Evolutionary conservation across 2,888 invertebrate genomes (phyloP), one percentile per base, ranked within the genome.

Genomic region (Myopa tessellatipennis): DNA sequence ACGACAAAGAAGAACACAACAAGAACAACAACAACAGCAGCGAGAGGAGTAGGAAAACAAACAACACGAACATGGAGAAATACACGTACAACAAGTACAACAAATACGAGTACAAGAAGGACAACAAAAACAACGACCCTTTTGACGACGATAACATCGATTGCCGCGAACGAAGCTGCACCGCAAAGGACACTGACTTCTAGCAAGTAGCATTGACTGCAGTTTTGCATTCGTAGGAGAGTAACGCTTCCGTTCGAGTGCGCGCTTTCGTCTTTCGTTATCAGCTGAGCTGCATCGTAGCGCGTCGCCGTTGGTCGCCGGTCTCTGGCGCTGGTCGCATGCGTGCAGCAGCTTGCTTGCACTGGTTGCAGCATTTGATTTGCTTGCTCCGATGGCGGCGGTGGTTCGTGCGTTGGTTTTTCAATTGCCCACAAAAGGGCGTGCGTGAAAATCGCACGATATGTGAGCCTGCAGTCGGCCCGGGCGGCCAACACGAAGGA

Each of bases 361-460:
- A 7, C 36, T n/a, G 40, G 10, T n/a, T 45, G 61, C 40, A 61
- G 10, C 40, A 5, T 26, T n/a, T n/a, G 72, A 58, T 36, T n/a
- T 40, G 69, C 52, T 18, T 36, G 1, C 2, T 38, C 63, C 34
- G 16, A 14, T 65, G 14, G 58, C 18, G 81, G 80, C 68, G 70
- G 26, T 68, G 60, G 71, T 10, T 50, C n/a, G 60, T 14, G 76
- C 58, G 70, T 71, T 74, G 76, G 74, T 79, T 76, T 80, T 80
- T 80, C 80, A 82, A 81, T 75, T 75, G 58, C 58, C 45, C 40
- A 79, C 81, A 80, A 85, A 26, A 83, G 83, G 85, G 85, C 85
- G 86, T 86, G 85, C 86, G 85, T 86, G 84, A 85, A 85, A 84
- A 84, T 83, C 81, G 82, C 83, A 86, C 83, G 84, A 84, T 84